phyloP scores from a whole-genome alignment of 53 echinoderm and acorn worm species.

The Antedon mediterranea region DNA sequence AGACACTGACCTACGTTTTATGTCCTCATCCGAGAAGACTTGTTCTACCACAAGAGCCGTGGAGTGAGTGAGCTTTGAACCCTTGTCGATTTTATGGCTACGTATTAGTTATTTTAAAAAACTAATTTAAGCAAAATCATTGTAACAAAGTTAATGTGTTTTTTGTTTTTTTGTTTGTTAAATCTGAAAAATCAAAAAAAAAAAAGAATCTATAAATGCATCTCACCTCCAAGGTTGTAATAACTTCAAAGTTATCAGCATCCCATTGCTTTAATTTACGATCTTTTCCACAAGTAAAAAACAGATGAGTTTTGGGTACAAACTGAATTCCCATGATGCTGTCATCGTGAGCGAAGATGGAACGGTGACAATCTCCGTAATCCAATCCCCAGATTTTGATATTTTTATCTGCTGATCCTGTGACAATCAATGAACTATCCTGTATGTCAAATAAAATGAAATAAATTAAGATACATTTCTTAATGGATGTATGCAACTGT shows the following conservation, averaged over 20 bases:
- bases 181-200: too few species aligned
- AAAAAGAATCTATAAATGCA: too few species aligned
- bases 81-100: too few species aligned
- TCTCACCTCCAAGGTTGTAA: slow-evolving; percentile 75
- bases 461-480: neutral
- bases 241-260: slow-evolving; percentile 70
- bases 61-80: too few species aligned
- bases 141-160: too few species aligned
- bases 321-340: slow-evolving; percentile 97
- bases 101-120: too few species aligned
- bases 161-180: too few species aligned
- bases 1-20: too few species aligned
- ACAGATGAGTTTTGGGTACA: slow-evolving; percentile 72
- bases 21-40: too few species aligned
- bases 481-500: too few species aligned
- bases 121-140: too few species aligned
- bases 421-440: slow-evolving; percentile 76
- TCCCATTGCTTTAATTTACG: slow-evolving; percentile 92
- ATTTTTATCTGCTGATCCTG: slow-evolving; percentile 86
- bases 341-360: slow-evolving; percentile 93
- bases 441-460: slow-evolving; percentile 20
- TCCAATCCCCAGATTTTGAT: slow-evolving; percentile 92
- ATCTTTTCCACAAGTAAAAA: slow-evolving; percentile 90
- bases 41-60: too few species aligned
- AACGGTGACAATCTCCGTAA: slow-evolving; percentile 92